Evolutionary conservation across 92 coral and sea anemone species (phyloP).

Genomic region (Ricordea florida): DNA sequence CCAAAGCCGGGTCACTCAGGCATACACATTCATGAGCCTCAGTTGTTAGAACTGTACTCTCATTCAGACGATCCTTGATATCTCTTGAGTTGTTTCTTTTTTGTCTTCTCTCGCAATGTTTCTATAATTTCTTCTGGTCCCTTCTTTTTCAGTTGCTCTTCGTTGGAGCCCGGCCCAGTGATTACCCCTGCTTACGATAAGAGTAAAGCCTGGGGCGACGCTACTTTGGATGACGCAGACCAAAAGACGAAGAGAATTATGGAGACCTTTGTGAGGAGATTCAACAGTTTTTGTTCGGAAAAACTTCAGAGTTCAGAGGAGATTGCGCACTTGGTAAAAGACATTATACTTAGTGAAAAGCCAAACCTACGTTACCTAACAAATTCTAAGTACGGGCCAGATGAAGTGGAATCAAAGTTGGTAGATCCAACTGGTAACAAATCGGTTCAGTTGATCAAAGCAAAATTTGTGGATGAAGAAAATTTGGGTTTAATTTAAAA

Average conservation of each 20-base stretch:
- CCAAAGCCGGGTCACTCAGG: no score
- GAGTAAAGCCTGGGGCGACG: no score
- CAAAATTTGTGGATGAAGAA: not conserved
- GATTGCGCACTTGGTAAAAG: conserved; percentile 61
- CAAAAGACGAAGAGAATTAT: no score
- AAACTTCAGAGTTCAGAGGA: conserved; percentile 1
- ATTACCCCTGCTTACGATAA: conserved; percentile 5
- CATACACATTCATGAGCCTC: no score
- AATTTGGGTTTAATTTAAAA: not conserved
- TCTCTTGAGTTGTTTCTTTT: no score
- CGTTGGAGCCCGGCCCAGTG: conserved; percentile 81
- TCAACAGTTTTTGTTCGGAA: conserved; percentile 29
- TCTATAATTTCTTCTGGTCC: not conserved
- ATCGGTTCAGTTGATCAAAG: conserved; percentile 4
- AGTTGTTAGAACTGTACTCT: no score
- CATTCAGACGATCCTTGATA: no score
- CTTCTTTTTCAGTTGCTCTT: not conserved
- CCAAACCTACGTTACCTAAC: conserved; percentile 72
- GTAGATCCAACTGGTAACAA: conserved; percentile 45
- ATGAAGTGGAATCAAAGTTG: conserved; percentile 40
- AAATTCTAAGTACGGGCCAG: conserved; percentile 35
- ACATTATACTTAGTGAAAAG: conserved; percentile 56
- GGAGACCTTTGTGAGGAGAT: not conserved
- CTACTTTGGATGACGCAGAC: no score
- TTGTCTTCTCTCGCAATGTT: no score